Conservation (phyloP, 2,888 invertebrate species). For the Belgica antarctica region DNA sequence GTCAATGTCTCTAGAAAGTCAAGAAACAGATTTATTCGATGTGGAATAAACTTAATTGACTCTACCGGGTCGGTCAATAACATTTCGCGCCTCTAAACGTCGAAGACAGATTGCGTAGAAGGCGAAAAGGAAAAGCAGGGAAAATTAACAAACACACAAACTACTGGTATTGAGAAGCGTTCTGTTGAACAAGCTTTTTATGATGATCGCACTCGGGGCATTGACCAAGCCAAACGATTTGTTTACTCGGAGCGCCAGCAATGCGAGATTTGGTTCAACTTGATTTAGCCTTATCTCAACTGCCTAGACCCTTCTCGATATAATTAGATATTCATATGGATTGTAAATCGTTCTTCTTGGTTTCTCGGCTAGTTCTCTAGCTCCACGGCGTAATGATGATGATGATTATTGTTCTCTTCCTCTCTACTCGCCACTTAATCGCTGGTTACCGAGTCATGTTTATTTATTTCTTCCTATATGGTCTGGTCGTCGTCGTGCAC, state of each 20-base stretch:
- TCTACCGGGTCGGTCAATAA: conserved; percentile 12
- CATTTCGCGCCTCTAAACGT: neutral
- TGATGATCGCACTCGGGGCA: conserved; percentile 25
- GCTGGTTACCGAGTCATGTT: neutral
- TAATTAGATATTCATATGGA: conserved; percentile 24
- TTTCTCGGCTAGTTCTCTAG: neutral
- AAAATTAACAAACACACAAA: neutral
- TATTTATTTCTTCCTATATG: neutral
- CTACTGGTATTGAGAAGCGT: conserved; percentile 2
- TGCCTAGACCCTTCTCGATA: neutral
- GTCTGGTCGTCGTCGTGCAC: neutral
- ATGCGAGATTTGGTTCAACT: neutral
- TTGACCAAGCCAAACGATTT: conserved; percentile 38
- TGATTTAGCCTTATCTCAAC: neutral
- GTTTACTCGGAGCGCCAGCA: conserved; percentile 8
- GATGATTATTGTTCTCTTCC: conserved; percentile 34
- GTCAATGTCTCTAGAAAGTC: neutral
- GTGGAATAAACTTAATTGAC: conserved; percentile 28
- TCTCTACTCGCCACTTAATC: neutral
- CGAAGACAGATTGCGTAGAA: conserved; percentile 4
- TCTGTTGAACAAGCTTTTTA: neutral
- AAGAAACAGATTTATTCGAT: neutral
- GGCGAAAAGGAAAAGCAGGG: neutral
- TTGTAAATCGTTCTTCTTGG: neutral
- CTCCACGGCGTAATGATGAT: conserved; percentile 1